Conservation (phyloP, 2,797 vertebrate species). For the Argya squamiceps region DNA sequence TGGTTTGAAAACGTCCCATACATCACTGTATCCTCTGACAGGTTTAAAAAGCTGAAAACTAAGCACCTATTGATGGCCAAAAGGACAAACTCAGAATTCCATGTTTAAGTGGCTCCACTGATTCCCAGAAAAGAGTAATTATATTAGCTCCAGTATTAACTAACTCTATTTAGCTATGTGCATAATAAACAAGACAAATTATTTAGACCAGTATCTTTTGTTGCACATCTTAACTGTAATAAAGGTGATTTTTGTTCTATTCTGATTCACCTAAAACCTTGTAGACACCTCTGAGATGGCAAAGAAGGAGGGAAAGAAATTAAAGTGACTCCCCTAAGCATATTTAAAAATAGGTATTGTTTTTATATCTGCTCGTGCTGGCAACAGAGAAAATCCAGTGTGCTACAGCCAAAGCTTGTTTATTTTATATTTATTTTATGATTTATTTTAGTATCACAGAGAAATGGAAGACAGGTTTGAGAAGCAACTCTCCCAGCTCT, state of each 20-base stretch:
- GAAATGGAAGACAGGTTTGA: not conserved
- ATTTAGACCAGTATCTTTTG: not conserved
- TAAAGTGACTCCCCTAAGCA: accelerated
- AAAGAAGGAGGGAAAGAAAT: not conserved
- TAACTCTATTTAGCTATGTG: not conserved
- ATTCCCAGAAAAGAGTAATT: not conserved
- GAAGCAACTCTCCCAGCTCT: not conserved
- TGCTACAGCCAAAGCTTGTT: not conserved
- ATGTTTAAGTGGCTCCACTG: not conserved
- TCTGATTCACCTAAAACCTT: not conserved
- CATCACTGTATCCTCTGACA: not conserved
- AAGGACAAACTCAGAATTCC: not conserved
- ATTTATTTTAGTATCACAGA: not conserved
- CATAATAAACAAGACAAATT: not conserved
- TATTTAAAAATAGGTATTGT: not conserved
- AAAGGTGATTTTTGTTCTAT: not conserved
- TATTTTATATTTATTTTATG: not conserved
- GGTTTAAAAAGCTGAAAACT: not conserved
- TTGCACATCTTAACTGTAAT: not conserved
- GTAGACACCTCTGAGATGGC: not conserved
- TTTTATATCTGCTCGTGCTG: accelerated
- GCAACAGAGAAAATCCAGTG: not conserved
- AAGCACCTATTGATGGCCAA: not conserved
- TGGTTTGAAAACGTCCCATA: not conserved
- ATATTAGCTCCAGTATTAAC: not conserved